Base-by-base conservation (phyloP, 1,140 invertebrate genomes). In the Papilio xuthus region DNA sequence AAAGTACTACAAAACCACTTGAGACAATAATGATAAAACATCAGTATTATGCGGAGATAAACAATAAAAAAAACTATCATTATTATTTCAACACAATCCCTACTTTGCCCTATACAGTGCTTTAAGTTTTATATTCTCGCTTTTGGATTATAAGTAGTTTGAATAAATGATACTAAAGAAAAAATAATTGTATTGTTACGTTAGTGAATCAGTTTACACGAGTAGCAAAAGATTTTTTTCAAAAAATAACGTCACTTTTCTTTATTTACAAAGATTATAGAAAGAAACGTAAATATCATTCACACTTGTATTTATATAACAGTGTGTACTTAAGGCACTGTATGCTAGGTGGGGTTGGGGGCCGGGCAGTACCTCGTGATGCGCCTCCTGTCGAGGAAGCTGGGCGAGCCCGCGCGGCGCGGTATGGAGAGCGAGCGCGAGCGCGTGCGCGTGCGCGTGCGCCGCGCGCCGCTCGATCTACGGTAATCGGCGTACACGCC, bases 371-470 rank as follows among this genome's bases (percentile, higher is more conserved):
- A 99, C 98, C 98, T 98, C 72, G 98, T 98, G 82, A 99, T 98
- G 80, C 98, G 95, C 73, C 98, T 95, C 86, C 97, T 95, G 88
- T 98, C 98, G 47, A 98, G 94, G 93, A 98, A 98, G 89, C 97
- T 98, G 1, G 98, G 98, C 63, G 98, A 98, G 41, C 98, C 98
- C 83, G 97, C 96, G 81, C 98, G 95, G 69, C 98, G 94, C 32
- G 98, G 97, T 92, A 98, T 98, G 32, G 98, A 98, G 12, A 96
- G 96, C 63, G 97, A 98, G 75, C 97, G 95, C 56, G 96, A 97
- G 82, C 96, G 94, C 75, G 94, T 96, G 94, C 77, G 96, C 67
- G 96, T 96, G 83, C 96, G 94, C 79, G 91, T 86, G 83, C 76
- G 96, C 83, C 96, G 94, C 79, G 91, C 85, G 83, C 73, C 83